A percentile compares a stretch with the other conserved stretches of the same genome.
phyloP scores from a whole-genome alignment of 2,888 invertebrate species.

The Schrankia costaestrigalis region DNA sequence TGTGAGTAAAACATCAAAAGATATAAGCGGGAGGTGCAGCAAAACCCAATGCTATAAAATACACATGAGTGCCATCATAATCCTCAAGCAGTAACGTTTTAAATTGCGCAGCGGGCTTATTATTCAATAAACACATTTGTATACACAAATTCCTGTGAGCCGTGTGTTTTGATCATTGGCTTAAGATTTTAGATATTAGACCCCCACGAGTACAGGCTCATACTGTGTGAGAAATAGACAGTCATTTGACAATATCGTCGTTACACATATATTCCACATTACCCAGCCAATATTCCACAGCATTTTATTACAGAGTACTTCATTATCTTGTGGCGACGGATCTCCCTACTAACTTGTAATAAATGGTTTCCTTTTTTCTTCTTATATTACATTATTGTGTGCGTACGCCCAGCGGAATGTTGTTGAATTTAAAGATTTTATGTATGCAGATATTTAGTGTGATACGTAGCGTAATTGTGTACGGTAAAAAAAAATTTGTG shows the following conservation, averaged over 20 bases:
- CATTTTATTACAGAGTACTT: conserved; percentile 49
- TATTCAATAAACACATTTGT: conserved; percentile 66
- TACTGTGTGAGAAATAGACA: conserved; percentile 68
- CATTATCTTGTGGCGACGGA: conserved; percentile 47
- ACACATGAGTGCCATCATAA: conserved; percentile 46
- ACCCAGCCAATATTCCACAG: conserved; percentile 45
- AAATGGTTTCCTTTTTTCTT: too few relatives aligned
- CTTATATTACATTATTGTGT: too few relatives aligned
- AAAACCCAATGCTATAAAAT: conserved; percentile 47
- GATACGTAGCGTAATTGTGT: too few relatives aligned
- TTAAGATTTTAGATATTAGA: conserved; percentile 63
- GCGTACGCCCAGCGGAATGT: too few relatives aligned
- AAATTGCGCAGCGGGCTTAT: conserved; percentile 59
- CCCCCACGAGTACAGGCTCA: conserved; percentile 59
- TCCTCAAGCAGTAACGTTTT: conserved; percentile 46
- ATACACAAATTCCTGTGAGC: conserved; percentile 58
- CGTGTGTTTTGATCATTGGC: conserved; percentile 66
- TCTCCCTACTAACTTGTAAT: conserved; percentile 30
- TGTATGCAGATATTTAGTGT: too few relatives aligned
- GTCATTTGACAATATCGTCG: conserved; percentile 66
- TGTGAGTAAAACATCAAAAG: conserved; percentile 48
- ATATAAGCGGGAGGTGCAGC: conserved; percentile 34
- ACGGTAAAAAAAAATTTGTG: too few relatives aligned
- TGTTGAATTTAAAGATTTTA: too few relatives aligned
- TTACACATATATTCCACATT: conserved; percentile 50